Base-by-base conservation (phyloP, 1,140 invertebrate species). In the Acyrthosiphon pisum region DNA sequence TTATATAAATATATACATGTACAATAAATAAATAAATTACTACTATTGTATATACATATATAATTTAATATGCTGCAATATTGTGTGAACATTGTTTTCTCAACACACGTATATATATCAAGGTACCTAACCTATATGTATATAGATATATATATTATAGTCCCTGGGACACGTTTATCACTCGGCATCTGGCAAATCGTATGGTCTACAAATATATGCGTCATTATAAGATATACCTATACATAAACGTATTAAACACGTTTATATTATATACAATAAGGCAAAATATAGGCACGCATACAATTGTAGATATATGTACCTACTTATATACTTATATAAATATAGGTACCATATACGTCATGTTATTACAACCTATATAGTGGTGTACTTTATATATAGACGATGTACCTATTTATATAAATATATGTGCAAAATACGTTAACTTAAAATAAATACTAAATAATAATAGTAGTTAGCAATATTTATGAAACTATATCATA, bases 141-240 rank as follows among this genome's bases (percentile, higher is more conserved):
- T n/a, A n/a, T n/a, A n/a, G n/a, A n/a, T n/a, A n/a, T 68, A 68
- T 35, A n/a, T 76, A n/a, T 11, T n/a, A n/a, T 76, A 76, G 88
- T 90, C 2, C 11, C 35, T 37, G 20, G 30, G 30, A 56, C 88
- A 90, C 56, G 89, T 68, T 90, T 90, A 68, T 44, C 56, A 26
- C 53, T 26, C 8, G 37, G 89, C 89, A 90, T 90, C 89, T 90
- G 89, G 89, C 89, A 90, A 90, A 90, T 90, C 53, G 89, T 90
- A 26, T 68, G 53, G 22, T 90, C 87, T 35, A 89, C 50, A 89
- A 50, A 87, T 46, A 44, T 50, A 50, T 48, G 35, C 84, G 20
- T 41, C 44, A 14, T 46, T 88, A 50, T 53, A 88, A 20, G 53
- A 86, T 37, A 88, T 88, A 35, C n/a, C 14, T 23, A 6, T 7